Base-by-base conservation (phyloP, 2,113 vertebrate genomes). In the Lophotis ruficrista region DNA sequence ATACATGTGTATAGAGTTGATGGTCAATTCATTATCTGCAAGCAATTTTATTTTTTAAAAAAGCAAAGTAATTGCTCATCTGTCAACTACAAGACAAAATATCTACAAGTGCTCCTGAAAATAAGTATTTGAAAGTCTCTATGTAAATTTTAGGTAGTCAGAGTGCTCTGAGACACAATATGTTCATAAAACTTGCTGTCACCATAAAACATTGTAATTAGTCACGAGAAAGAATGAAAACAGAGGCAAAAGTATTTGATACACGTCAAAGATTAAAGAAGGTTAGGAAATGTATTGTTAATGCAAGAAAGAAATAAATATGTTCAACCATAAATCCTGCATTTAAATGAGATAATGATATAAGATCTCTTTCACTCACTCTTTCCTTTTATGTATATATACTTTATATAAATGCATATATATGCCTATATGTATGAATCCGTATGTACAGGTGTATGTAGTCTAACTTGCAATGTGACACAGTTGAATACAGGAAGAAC, bases 81-180 rank as follows among this genome's bases (percentile, higher is more conserved):
- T 97, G 57, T 93, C 94, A 96, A 80, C 81, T 94, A 64, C 62
- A 94, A 89, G 71, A 75, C 48, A 93, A 79, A 85, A 84, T 82
- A 82, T 84, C 56, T 86, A 95, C 31, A 78, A 61, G 60, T 48
- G 47, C 48, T 93, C 35, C 27, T 93, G 57, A 76, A 89, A 89
- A 80, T 31, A 90, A 94, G 33, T 72, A 54, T 72, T 79, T 86
- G 70, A 86, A 96, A 96, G 37, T 65, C 22, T 94, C 51, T 83
- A 3, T 58, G 28, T 54, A 88, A 61, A 24, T 71, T 83, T 62
- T 10, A 93, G 41, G 60, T 30, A 79, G 22, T 37, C 47, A 65
- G 27, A 80, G 13, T 31, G 16, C 30, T 86, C 37, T 43, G 51
- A 89, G 35, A 62, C 16, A 75, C 9, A 85, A 20, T 14, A 41